Base-by-base conservation (phyloP, 2,888 invertebrate genomes). In the Orchestes rusci region DNA sequence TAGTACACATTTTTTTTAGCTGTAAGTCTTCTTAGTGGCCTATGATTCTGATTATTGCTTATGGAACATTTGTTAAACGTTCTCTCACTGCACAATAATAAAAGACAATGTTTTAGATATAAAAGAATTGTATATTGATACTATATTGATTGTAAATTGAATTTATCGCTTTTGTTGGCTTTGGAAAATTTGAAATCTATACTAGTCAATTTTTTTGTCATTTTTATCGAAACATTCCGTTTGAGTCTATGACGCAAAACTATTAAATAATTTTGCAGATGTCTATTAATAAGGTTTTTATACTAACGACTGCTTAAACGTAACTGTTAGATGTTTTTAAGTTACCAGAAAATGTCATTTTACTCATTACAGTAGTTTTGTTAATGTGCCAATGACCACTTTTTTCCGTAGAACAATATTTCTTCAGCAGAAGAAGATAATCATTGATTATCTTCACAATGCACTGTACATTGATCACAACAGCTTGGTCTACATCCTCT, bases 71-170 rank as follows among this genome's bases (percentile, higher is more conserved):
- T 60, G 60, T 63, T 63, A 56, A 55, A 57, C 59, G 54, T 55
- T 54, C 50, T 57, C 59, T 62, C 63, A 61, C 61, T 63, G 67
- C 67, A 68, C 67, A 68, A 68, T 68, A 68, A 68, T 64, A 59
- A 58, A 62, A 64, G 68, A 68, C 67, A 68, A 68, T 68, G 67
- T 65, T 63, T 64, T 48, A 46, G 45, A 50, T 44, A 43, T 48
- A 43, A 43, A 40, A 31, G 10, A 23, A 23, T 23, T 23, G 23
- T 7, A 23, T 7, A 23, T 23, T 64, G 62, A 56, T 62, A 63
- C 55, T 61, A 61, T 31, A 31, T 31, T n/a, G n/a, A n/a, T n/a
- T n/a, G n/a, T n/a, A n/a, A n/a, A n/a, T n/a, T n/a, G n/a, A n/a
- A n/a, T n/a, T n/a, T n/a, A n/a, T n/a, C n/a, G n/a, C n/a, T n/a